Base-by-base conservation (phyloP, 92 coral and sea anemone species). In the Phenganax stokvisi region DNA sequence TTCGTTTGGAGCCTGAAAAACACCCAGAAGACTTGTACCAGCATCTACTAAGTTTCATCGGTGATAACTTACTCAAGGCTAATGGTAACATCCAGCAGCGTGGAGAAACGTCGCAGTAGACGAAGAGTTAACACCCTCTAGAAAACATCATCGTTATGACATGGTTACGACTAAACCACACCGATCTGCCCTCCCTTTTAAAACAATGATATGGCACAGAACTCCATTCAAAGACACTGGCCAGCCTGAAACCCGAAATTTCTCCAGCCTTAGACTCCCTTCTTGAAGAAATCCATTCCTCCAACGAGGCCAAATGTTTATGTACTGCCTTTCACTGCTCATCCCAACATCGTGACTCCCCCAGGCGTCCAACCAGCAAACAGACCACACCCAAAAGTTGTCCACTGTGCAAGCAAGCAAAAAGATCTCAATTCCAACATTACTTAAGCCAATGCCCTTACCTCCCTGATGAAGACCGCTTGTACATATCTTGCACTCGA, bases 151-250 rank as follows among this genome's bases (percentile, higher is more conserved):
- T 71, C 51, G 55, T 3, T 11, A 9, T 71, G 57, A 71, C 56
- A 37, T 37, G 77, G 60, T 55, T 72, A 37, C 68, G 68, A 6
- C 10, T 62, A 25, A 12, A 3, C 7, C 68, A 20, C 25, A 20
- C 25, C 0, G 25, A 20, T 20, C 25, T 20, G 0, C 25, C 25
- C 25, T 20, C 25, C n/a, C 27, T 62, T 6, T 7, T 62, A 6
- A 62, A 62, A 15, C 68, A 62, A 74, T 76, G 77, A 8, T 84
- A 84, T 51, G 83, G 83, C 66, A 84, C 83, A 77, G 86, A 16
- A 66, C 27, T 28, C 6, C 53, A 75, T 30, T 44, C 84, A 81
- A 0, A 75, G 74, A 75, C 76, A 27, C 76, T 71, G 0, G 76
- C 76, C 44, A 44, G 56, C 54, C 76, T 71, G 1, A 71, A 71